Evolutionary conservation across 92 coral and sea anemone species (phyloP), one percentile per base, ranked within the genome.

Genomic region (Ricordea florida): DNA sequence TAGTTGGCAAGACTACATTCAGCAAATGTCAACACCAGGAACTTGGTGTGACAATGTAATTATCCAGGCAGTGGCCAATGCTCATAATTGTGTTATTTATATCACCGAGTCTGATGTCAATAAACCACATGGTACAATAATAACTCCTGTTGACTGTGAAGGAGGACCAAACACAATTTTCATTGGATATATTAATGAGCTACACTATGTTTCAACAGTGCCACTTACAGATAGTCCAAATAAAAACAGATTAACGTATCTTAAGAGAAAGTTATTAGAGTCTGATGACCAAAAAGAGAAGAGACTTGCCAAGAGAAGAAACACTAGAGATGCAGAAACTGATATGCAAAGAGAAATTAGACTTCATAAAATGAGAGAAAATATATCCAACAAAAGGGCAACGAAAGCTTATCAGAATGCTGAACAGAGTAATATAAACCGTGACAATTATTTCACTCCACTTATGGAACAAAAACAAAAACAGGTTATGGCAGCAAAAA

Each of bases 21-120:
- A 62, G 67, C 78, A 70, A 66, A 85, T 78, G 81, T 62, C 81
- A 60, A 63, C 41, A 59, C 70, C 72, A 61, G 81, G 90, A 14
- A 72, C 81, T 41, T 82, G 82, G 87, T 82, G 82, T 56, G 87
- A 82, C 36, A 53, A 73, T 65, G 34, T 82, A 26, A 82, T 73
- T 10, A 79, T 79, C 10, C 76, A 63, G 22, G 87, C 87, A 17
- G 82, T 82, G 23, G 80, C 87, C 13, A 72, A 72, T 72, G 87
- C 87, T 4, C 26, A 50, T 35, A 61, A 72, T 31, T 72, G 80
- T 43, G 46, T 72, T 7, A 72, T 72, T 58, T 43, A 50, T 50
- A 69, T 66, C 43, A 46, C 43, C 6, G 27, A 66, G 11, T 66
- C 74, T 66, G 4, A 70, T 70, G 15, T 33, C 20, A 50, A 70